phyloP scores from a whole-genome alignment of 2,888 invertebrate species.

The Tetragnatha montana region DNA sequence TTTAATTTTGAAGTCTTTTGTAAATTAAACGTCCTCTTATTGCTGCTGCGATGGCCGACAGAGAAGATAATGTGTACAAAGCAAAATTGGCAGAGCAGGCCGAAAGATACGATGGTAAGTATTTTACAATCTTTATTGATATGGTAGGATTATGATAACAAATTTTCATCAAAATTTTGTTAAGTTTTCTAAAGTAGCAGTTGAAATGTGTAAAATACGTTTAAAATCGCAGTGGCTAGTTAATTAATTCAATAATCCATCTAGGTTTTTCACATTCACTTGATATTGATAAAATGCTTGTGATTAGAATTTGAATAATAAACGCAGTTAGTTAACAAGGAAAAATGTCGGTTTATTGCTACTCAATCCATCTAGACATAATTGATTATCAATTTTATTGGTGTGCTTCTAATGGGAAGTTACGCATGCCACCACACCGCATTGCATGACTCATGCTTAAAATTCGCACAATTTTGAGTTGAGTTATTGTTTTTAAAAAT shows the following conservation, averaged over 20 bases:
- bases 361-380: no score
- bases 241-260: slow-evolving; percentile 42
- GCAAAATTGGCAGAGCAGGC: slow-evolving; percentile 99
- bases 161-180: background rate
- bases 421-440: slow-evolving; percentile 35
- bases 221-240: background rate
- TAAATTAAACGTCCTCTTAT: slow-evolving; percentile 34
- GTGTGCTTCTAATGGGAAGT: background rate
- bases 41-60: slow-evolving; percentile 74
- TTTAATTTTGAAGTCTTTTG: slow-evolving; percentile 27
- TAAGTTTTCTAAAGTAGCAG: background rate
- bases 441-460: slow-evolving; percentile 57
- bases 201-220: background rate
- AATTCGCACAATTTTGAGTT: background rate
- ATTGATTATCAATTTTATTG: background rate
- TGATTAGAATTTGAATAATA: background rate
- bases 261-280: background rate
- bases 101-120: slow-evolving; percentile 98
- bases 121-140: background rate
- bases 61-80: slow-evolving; percentile 99
- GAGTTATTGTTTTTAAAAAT: background rate
- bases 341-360: no score
- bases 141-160: background rate
- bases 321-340: no score
- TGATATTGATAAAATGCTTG: background rate